Conservation (phyloP, 2,888 invertebrate genomes). For the Watsonalla binaria region DNA sequence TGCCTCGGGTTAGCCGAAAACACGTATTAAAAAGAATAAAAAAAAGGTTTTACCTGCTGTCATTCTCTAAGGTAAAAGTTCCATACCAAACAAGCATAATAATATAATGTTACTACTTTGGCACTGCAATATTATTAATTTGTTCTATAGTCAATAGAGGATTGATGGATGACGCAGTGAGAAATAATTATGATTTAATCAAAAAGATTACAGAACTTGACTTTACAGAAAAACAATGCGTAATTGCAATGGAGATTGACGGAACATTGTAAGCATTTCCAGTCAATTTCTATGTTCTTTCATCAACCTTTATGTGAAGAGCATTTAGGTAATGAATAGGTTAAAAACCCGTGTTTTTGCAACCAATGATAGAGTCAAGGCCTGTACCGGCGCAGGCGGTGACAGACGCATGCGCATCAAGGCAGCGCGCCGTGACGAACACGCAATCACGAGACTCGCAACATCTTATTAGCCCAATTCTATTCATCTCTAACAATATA, state of each 20-base stretch:
- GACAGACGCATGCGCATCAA: slow-evolving; percentile 2
- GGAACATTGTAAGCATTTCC: too few species aligned
- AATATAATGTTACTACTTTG: too few species aligned
- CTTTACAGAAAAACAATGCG: too few species aligned
- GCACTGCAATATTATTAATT: too few species aligned
- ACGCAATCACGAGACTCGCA: neutral
- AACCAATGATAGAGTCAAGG: slow-evolving; percentile 33
- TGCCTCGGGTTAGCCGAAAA: neutral
- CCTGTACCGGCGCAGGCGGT: slow-evolving; percentile 7
- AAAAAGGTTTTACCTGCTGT: neutral
- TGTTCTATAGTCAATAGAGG: too few species aligned
- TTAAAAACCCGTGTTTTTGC: slow-evolving; percentile 27
- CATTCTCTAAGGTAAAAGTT: too few species aligned
- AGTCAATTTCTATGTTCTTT: neutral
- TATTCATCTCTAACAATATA: neutral
- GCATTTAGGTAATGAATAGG: slow-evolving; percentile 20
- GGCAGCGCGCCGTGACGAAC: neutral
- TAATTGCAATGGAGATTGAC: too few species aligned
- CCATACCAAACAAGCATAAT: too few species aligned
- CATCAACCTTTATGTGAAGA: neutral
- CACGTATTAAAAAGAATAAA: neutral
- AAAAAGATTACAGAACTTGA: too few species aligned
- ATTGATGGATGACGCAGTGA: too few species aligned
- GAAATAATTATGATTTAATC: too few species aligned
- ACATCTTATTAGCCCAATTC: neutral